Evolutionary conservation across 2,888 invertebrate genomes (phyloP).

Genomic region (Cotesia congregata): DNA sequence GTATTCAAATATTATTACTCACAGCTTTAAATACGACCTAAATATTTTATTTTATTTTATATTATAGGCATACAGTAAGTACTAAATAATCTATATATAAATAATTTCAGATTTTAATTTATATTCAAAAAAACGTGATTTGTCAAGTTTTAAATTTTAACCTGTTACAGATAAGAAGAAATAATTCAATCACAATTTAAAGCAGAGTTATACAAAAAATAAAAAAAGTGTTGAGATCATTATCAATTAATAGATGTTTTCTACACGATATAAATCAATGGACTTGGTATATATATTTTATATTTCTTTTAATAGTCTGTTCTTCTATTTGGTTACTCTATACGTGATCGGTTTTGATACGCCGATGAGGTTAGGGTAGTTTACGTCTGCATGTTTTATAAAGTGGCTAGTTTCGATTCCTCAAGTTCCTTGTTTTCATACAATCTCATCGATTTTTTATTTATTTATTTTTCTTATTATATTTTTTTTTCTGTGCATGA

Average conservation of each 20-base stretch:
- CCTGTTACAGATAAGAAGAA: too few species aligned
- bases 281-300: slow-evolving; percentile 37
- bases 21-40: background rate
- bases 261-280: slow-evolving; percentile 37
- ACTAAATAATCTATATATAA: background rate
- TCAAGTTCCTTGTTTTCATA: slow-evolving; percentile 1
- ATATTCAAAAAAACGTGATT: too few species aligned
- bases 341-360: slow-evolving; percentile 27
- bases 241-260: slow-evolving; percentile 18
- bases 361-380: slow-evolving; percentile 35
- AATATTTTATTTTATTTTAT: slow-evolving; percentile 34
- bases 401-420: slow-evolving; percentile 31
- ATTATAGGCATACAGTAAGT: background rate
- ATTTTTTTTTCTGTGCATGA: background rate
- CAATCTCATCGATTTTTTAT: slow-evolving; percentile 15
- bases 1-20: background rate
- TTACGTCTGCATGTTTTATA: slow-evolving; percentile 42
- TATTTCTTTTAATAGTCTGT: slow-evolving; percentile 21
- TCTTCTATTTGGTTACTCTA: slow-evolving; percentile 16
- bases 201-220: slow-evolving; percentile 4
- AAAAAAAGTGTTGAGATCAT: slow-evolving; percentile 26
- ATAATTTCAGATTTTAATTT: background rate
- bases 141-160: too few species aligned
- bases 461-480: background rate
- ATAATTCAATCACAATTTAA: background rate